Percentiles rank a stretch among this genome's conserved stretches.
Evolutionary conservation across 2,888 invertebrate genomes (phyloP).

Genomic region (Xanthia icteritia): DNA sequence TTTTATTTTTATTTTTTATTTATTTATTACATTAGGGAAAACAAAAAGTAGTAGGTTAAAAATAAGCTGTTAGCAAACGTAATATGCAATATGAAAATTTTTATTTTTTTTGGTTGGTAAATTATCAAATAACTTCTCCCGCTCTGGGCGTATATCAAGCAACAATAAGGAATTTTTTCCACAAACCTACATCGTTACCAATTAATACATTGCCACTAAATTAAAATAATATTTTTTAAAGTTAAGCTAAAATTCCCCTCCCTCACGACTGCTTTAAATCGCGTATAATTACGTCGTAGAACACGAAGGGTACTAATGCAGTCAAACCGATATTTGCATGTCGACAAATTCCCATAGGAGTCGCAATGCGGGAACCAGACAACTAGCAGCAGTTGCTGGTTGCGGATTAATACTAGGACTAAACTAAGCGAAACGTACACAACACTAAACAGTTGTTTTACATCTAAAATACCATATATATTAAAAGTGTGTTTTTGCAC

Average conservation of each 20-base stretch:
- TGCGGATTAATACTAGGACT: slow-evolving; percentile 39
- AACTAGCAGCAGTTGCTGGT: slow-evolving; percentile 22
- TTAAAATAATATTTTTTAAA: background rate
- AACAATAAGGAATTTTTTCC: background rate
- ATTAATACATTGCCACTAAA: background rate
- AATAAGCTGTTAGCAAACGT: too few species aligned
- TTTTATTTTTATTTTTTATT: too few species aligned
- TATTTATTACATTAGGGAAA: too few species aligned
- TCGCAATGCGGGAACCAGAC: slow-evolving; percentile 59
- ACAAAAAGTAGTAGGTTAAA: too few species aligned
- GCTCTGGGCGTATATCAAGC: too few species aligned
- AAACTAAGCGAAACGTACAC: background rate
- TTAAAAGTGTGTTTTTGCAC: background rate
- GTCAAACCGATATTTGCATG: slow-evolving; percentile 65
- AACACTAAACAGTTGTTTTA: background rate
- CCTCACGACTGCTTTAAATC: slow-evolving; percentile 18
- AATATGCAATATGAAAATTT: too few species aligned
- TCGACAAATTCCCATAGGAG: slow-evolving; percentile 57
- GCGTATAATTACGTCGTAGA: slow-evolving; percentile 20
- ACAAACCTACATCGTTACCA: background rate
- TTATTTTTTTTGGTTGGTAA: too few species aligned
- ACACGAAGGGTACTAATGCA: slow-evolving; percentile 52
- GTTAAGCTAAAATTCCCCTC: background rate
- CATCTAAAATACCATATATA: background rate
- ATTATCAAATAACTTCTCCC: too few species aligned